Evolutionary conservation across 2,797 vertebrate genomes (phyloP), one percentile per base, ranked within the genome.

Genomic region (Valencia hispanica): DNA sequence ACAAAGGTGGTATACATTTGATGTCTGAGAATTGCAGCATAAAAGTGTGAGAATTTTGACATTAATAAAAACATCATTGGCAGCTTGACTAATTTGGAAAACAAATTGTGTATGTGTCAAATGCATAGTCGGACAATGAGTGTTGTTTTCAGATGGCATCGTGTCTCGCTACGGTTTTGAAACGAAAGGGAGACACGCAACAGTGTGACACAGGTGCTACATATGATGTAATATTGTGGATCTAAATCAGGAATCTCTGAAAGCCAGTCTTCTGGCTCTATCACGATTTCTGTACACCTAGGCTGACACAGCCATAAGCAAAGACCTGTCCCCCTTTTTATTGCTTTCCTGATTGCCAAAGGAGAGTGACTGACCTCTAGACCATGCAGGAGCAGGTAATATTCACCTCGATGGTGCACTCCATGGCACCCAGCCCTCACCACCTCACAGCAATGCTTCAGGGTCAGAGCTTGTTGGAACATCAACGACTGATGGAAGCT

Each of bases 311-410:
- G 85, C 81, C 80, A 74, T 77, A 63, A 53, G 81, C 78, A 53
- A 68, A 76, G 78, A 89, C 76, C 79, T 83, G 80, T 79, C 74
- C n/a, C 78, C 82, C 30, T 0, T 82, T 89, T 84, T 85, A 84
- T 82, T 84, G 80, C 70, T 72, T 87, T 78, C 79, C 80, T 87
- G 91, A 93, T 93, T 91, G 91, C 86, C 85, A 69, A 72, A 75
- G 78, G 87, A 91, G 86, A 93, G 90, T 79, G 85, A 77, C 78
- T 90, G 91, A 92, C 92, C 92, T 77, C 59, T 76, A 71, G 85
- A 84, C 85, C 88, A 41, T 66, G 76, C 47, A 76, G 70, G 70
- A 85, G 83, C 84, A 59, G 32, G 75, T 80, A 84, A 88, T 90
- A 86, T 87, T 89, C 89, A 90, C 92, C 86, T 90, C 89, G 80